Conservation (phyloP, 2,888 invertebrate genomes). For the Peribatodes rhomboidaria region DNA sequence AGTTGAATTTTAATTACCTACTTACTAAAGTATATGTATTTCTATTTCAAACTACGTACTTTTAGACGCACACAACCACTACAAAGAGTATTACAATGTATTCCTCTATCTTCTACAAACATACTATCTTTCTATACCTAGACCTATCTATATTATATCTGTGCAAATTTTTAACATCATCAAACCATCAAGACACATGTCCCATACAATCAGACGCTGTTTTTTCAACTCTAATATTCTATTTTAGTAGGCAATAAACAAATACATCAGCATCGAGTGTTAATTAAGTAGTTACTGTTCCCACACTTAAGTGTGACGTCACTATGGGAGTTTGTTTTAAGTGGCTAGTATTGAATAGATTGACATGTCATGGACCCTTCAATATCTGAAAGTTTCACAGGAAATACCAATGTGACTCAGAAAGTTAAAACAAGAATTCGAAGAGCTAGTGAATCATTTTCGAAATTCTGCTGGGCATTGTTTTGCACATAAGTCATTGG, state of each 20-base stretch:
- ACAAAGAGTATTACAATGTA: no score
- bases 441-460: slow-evolving; percentile 28
- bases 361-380: slow-evolving; percentile 40
- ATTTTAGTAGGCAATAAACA: slow-evolving; percentile 57
- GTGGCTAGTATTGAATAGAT: slow-evolving; percentile 43
- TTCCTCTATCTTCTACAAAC: no score
- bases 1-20: not conserved
- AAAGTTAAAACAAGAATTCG: slow-evolving; percentile 1
- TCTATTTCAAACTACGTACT: not conserved
- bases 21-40: not conserved
- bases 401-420: slow-evolving; percentile 27
- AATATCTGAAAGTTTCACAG: slow-evolving; percentile 34
- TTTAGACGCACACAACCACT: not conserved
- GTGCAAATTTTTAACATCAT: slow-evolving; percentile 19
- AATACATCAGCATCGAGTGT: slow-evolving; percentile 60
- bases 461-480: slow-evolving; percentile 15
- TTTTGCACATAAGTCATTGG: not conserved
- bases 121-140: no score
- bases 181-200: slow-evolving; percentile 37
- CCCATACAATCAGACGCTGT: slow-evolving; percentile 28
- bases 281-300: slow-evolving; percentile 67
- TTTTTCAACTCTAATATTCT: slow-evolving; percentile 37
- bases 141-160: not conserved
- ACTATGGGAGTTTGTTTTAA: slow-evolving; percentile 50
- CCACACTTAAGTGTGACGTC: slow-evolving; percentile 67